phyloP scores from a whole-genome alignment of 2,888 invertebrate genomes.

The Drosophila hamatofila region DNA sequence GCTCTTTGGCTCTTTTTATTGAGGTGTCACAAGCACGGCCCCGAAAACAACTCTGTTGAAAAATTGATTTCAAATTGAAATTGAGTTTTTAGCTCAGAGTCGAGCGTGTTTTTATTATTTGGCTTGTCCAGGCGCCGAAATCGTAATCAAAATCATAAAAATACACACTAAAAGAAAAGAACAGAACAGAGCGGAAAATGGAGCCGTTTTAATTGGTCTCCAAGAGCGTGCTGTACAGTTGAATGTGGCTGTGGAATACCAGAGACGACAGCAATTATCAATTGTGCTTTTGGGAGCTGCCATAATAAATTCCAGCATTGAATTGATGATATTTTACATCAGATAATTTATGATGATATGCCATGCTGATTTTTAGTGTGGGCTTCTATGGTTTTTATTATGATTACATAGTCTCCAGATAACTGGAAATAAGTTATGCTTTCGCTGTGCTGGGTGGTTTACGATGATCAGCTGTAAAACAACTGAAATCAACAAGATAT shows the following conservation, averaged over 20 bases:
- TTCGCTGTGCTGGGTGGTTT: slow-evolving; percentile 48
- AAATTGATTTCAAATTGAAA: slow-evolving; percentile 78
- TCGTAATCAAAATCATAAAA: slow-evolving; percentile 80
- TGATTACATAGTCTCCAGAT: slow-evolving; percentile 48
- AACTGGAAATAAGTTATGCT: slow-evolving; percentile 42
- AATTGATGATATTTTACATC: slow-evolving; percentile 66
- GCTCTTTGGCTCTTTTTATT: slow-evolving; percentile 58
- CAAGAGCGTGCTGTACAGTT: slow-evolving; percentile 24
- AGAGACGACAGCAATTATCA: slow-evolving; percentile 74
- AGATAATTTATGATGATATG: slow-evolving; percentile 71
- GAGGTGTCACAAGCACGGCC: slow-evolving; percentile 71
- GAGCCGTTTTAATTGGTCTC: slow-evolving; percentile 75
- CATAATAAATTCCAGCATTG: slow-evolving; percentile 74
- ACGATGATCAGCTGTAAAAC: slow-evolving; percentile 19
- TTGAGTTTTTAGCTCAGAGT: slow-evolving; percentile 61
- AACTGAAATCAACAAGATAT: slow-evolving; percentile 17
- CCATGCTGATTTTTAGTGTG: slow-evolving; percentile 57
- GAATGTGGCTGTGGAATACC: slow-evolving; percentile 21
- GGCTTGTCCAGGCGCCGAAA: slow-evolving; percentile 67
- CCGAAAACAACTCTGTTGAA: slow-evolving; percentile 70
- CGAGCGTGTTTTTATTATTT: slow-evolving; percentile 62
- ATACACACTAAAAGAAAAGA: slow-evolving; percentile 26
- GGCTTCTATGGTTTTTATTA: slow-evolving; percentile 48
- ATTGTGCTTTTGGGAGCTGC: slow-evolving; percentile 63
- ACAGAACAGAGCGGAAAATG: slow-evolving; percentile 45